Base-by-base conservation (phyloP, 2,113 vertebrate species). In the Herpetotheres cachinnans region DNA sequence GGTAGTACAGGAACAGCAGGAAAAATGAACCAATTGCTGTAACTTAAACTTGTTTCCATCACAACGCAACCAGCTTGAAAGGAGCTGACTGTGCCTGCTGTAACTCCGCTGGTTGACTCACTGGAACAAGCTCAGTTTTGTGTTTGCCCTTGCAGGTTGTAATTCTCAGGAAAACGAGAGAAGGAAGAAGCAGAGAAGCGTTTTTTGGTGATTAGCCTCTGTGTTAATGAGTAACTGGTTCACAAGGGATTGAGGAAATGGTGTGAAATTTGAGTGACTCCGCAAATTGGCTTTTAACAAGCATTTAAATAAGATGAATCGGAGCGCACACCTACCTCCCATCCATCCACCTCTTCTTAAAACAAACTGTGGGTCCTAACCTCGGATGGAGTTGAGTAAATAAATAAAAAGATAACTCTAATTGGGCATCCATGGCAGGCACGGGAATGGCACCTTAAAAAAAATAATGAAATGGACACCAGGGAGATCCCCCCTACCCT, bases 161-260 rank as follows among this genome's bases (percentile, higher is more conserved):
- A 78, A 65, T 59, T 79, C 84, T 42, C 77, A 46, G 92, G 56
- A 59, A 78, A 71, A 30, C 4, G 21, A 14, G 73, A 62, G 61
- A 13, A 62, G 79, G 56, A 46, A 81, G 78, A 24, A 65, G 86
- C 82, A 59, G 66, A 21, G 63, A 8, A 74, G 87, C 29, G 11
- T 52, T 79, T 50, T 42, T 40, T 54, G 67, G 62, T 63, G 40
- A 66, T 95, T 76, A 82, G 34, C 54, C 36, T 11, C 10, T 2
- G 40, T 11, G 80, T 97, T 95, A 97, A 86, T 97, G 40, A 97
- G 96, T 98, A 98, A 97, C 95, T 11, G 22, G 46, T n/a, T 38
- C 4, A 1, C 58, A 55, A 54, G 81, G 17, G 46, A 29, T 7
- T 16, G 63, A 96, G 97, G 95, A 94, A 97, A 94, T 82, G 27